phyloP scores from a whole-genome alignment of 1,140 invertebrate species.

The Notospermus geniculatus region DNA sequence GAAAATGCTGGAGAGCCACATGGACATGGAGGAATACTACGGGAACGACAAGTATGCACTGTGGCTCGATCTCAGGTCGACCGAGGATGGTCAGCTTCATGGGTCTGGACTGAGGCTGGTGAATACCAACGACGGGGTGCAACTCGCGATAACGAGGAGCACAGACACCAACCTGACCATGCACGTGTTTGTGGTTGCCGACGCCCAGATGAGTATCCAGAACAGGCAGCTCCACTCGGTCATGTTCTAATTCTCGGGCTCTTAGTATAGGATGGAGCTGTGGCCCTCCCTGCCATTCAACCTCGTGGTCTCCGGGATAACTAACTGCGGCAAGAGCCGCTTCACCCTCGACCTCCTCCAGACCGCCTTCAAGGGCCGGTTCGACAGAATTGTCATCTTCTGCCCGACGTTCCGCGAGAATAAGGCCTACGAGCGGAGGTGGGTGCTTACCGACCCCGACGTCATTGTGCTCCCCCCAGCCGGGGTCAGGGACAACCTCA shows the following conservation, averaged over 20 bases:
- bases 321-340: no score
- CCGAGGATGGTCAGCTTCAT: conserved; percentile 21
- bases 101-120: conserved; percentile 15
- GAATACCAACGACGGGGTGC: conserved; percentile 18
- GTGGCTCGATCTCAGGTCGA: conserved; percentile 24
- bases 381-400: no score
- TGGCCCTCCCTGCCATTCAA: no score
- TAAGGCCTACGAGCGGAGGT: no score
- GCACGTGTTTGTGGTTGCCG: conserved; percentile 3
- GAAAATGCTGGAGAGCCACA: background rate
- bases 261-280: background rate
- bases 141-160: background rate
- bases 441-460: no score
- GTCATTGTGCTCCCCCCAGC: no score
- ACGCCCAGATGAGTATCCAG: conserved; percentile 7
- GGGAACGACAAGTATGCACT: conserved; percentile 18
- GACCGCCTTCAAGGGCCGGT: no score
- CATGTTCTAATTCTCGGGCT: no score
- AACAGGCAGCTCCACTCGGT: background rate
- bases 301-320: no score
- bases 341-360: no score
- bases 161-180: background rate
- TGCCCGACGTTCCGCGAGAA: no score
- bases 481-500: no score
- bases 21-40: conserved; percentile 9